Evolutionary conservation across 2,888 invertebrate genomes (phyloP).

Genomic region (Mimas tiliae): DNA sequence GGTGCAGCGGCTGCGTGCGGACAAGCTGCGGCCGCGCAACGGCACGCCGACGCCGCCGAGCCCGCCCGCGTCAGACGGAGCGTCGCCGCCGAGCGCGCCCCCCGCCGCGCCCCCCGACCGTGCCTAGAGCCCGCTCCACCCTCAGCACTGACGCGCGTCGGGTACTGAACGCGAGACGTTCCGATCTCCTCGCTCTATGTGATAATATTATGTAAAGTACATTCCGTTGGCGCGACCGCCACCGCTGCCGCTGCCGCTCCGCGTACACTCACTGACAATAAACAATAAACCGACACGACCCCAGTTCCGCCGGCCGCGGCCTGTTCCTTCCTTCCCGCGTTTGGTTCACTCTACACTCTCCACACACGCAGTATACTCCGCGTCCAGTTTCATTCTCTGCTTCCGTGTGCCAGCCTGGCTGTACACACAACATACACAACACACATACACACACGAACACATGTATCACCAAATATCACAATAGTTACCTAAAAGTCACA

Average conservation of each 20-base stretch:
- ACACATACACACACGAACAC: conserved; percentile 37
- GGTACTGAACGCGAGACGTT: conserved; percentile 36
- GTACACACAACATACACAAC: conserved; percentile 31
- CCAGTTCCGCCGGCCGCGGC: conserved; percentile 34
- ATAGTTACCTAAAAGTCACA: conserved; percentile 82
- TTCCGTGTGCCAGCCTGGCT: conserved; percentile 25
- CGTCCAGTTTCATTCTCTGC: conserved; percentile 24
- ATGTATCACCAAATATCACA: conserved; percentile 81
- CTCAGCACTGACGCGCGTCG: conserved; percentile 46
- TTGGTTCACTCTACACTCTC: conserved; percentile 1
- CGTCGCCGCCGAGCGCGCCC: conserved; percentile 58
- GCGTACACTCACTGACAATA: conserved; percentile 74
- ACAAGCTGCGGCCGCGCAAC: conserved; percentile 74
- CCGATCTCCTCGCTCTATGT: conserved; percentile 74
- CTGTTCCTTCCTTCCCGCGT: conserved; percentile 21
- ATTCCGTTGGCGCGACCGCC: conserved; percentile 60
- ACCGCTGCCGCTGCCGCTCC: conserved; percentile 37
- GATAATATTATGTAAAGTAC: conserved; percentile 80
- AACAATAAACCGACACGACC: conserved; percentile 57
- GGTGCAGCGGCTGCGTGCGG: conserved; percentile 77
- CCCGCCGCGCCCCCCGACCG: conserved; percentile 60
- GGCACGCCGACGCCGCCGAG: conserved; percentile 72
- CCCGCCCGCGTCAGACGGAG: conserved; percentile 44
- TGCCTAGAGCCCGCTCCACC: conserved; percentile 57
- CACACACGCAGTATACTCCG: conserved; percentile 9